Conservation (phyloP, 30 jellyfish, hydroid and myxozoan genomes). For the Aurelia sp. region DNA sequence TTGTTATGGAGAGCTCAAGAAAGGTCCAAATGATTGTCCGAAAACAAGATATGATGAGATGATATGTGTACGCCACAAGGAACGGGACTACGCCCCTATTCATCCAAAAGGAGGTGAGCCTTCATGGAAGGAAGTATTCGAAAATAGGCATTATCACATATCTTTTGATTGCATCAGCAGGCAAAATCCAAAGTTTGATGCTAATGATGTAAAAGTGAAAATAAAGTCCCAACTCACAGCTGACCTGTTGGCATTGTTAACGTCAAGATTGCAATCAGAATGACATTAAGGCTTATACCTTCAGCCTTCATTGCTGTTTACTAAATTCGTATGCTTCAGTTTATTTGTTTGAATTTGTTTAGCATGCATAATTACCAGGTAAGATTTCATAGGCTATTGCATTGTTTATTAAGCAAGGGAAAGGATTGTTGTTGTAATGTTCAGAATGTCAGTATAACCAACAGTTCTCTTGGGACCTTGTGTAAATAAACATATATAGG, state of each 20-base stretch:
- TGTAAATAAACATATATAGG: neutral
- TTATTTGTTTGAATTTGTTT: neutral
- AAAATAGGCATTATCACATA: too few relatives aligned
- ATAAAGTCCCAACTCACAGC: conserved; percentile 9
- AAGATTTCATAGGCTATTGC: neutral
- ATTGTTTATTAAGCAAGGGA: neutral
- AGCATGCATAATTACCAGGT: conserved; percentile 3
- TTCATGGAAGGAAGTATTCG: too few relatives aligned
- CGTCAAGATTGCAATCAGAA: conserved; percentile 7
- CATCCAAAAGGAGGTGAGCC: too few relatives aligned
- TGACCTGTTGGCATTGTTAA: conserved; percentile 5
- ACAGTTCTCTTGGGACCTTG: conserved; percentile 1
- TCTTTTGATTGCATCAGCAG: too few relatives aligned
- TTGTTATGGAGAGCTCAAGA: conserved; percentile 15
- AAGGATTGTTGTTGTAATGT: neutral
- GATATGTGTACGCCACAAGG: conserved; percentile 23
- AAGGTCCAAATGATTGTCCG: conserved; percentile 9
- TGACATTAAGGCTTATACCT: conserved; percentile 5
- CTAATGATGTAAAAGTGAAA: conserved; percentile 6
- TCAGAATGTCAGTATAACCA: neutral
- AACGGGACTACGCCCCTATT: conserved; percentile 18
- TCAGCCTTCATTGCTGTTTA: neutral
- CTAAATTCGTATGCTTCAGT: neutral
- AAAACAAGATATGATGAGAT: conserved; percentile 6
- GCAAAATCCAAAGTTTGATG: neutral